Evolutionary conservation across 2,797 vertebrate genomes (phyloP), one percentile per base, ranked within the genome.

Genomic region (Enteromius anoplus): DNA sequence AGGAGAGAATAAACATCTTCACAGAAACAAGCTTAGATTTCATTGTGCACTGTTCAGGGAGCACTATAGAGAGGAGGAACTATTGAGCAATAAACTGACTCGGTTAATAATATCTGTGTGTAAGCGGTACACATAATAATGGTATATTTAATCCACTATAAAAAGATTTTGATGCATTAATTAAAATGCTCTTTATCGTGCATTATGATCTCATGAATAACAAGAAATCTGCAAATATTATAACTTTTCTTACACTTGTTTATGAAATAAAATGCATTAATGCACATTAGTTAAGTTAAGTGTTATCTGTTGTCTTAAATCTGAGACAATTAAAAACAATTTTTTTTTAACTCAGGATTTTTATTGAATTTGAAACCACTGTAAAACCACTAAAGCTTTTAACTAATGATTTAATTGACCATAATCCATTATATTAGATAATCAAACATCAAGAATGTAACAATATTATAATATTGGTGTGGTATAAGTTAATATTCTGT

Each of bases 1-100:
- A 23, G 58, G 69, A 73, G 58, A 73, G 26, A 81, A 64, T 37
- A 60, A 60, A 70, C 64, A 69, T 80, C 78, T 58, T 19, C 49
- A 70, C 32, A 40, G 77, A 70, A 58, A 58, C 78, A 29, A 23
- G 65, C 42, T 58, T 70, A 21, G 21, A 58, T 70, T 80, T 80
- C 32, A 42, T 2, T 29, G 37, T 64, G 5, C 17, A 12, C 9
- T 47, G 75, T 32, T 23, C 34, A 17, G 53, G 53, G 53, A 40
- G 23, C 5, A 6, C 37, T 42, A 42, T 21, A 68, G 65, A 23
- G 21, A 26, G 1, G 65, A 68, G 21, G 32, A 42, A 68, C 34
- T 68, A 68, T 21, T 6, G 37, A n/a, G 49, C 12, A 12, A 37
- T 55, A 8, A 8, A 29, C n/a, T 26, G 14, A 17, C 62, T 45